phyloP scores from a whole-genome alignment of 2,113 vertebrate species.

The Struthidea cinerea region DNA sequence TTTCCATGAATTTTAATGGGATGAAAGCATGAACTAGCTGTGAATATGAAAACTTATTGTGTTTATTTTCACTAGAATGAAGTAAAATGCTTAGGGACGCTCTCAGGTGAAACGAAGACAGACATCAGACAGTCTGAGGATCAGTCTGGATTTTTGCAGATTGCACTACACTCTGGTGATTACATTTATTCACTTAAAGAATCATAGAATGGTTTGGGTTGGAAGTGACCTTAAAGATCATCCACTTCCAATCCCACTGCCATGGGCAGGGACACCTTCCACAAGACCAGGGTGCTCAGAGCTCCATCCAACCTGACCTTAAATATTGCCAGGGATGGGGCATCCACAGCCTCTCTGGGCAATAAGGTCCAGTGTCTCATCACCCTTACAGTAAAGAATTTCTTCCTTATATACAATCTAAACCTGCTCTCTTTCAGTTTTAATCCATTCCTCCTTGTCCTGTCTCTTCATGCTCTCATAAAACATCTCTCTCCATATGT shows the following conservation, averaged over 20 bases:
- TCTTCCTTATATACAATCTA: neutral
- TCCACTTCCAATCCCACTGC: neutral
- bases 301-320: neutral
- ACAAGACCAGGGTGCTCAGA: neutral
- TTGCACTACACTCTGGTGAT: neutral
- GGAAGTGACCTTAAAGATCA: neutral
- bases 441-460: neutral
- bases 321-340: neutral
- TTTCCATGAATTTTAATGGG: neutral
- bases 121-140: neutral
- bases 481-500: neutral
- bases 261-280: neutral
- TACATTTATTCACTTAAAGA: neutral
- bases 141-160: neutral
- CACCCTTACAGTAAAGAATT: neutral
- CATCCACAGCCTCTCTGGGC: neutral
- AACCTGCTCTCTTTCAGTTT: neutral
- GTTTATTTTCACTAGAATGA: neutral
- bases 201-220: neutral
- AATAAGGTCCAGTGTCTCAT: neutral
- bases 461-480: neutral
- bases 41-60: fast-evolving
- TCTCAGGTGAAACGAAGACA: neutral
- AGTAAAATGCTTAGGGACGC: neutral
- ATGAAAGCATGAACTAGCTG: neutral